These are phyloP conservation scores for Hippocampus guttulatus DNA, from an alignment of 2,113 vertebrate species.

Conservation along the genomic window DNA sequence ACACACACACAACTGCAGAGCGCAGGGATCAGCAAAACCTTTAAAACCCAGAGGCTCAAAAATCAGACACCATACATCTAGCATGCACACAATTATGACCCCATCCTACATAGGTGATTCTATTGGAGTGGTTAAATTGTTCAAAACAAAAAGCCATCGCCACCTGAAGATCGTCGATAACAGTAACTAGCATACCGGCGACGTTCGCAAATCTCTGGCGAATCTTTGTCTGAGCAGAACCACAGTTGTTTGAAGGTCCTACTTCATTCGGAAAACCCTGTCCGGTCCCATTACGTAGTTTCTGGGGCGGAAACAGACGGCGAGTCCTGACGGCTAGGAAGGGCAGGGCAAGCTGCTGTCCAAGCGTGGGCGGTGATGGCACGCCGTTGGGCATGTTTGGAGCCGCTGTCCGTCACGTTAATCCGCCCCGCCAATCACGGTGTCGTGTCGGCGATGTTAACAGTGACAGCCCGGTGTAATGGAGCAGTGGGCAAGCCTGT, in stretches of 20 bases:
- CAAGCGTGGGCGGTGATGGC: slow-evolving; percentile 38
- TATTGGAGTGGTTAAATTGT: too few species aligned
- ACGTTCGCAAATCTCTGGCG: too few species aligned
- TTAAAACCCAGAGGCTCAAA: too few species aligned
- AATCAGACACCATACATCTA: too few species aligned
- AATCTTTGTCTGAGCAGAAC: slow-evolving; percentile 12
- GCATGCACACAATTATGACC: too few species aligned
- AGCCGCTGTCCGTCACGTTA: slow-evolving; percentile 56
- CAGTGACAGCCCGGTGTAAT: slow-evolving; percentile 14
- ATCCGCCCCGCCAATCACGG: slow-evolving; percentile 53
- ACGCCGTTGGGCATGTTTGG: slow-evolving; percentile 51
- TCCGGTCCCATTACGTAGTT: background rate
- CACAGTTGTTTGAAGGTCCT: slow-evolving; percentile 17
- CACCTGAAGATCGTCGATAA: too few species aligned
- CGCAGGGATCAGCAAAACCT: too few species aligned
- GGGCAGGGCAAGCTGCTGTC: slow-evolving; percentile 41
- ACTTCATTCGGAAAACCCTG: background rate
- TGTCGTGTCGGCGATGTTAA: slow-evolving; percentile 15
- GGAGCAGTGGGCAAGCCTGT: background rate
- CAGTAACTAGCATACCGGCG: too few species aligned
- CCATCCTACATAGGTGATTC: too few species aligned
- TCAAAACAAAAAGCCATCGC: too few species aligned
- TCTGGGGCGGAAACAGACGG: slow-evolving; percentile 27
- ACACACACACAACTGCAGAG: too few species aligned
- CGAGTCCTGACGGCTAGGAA: slow-evolving; percentile 33